Evolutionary conservation across 92 coral and sea anemone genomes (phyloP), one percentile per base, ranked within the genome.

Genomic region (Epizoanthus scotinus): DNA sequence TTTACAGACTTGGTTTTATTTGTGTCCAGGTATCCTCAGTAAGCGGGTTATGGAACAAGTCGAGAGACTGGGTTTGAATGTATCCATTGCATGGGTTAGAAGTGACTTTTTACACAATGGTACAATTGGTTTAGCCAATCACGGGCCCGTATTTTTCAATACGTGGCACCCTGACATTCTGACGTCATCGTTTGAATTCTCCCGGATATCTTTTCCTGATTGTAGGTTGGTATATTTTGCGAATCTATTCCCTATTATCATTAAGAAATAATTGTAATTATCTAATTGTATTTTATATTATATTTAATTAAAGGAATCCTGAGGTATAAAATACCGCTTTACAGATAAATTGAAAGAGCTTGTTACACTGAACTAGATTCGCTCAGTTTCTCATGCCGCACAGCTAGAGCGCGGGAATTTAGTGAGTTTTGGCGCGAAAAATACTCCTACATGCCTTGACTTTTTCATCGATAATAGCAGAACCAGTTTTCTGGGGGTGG

Each of bases 31-130:
- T 59, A 82, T 73, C 79, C 18, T 67, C 53, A 83, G 84, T 60
- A 40, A 21, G 24, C 6, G 31, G 1, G 34, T 87, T 62, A 70
- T 77, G 78, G 28, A 71, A 12, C 93, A 89, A 57, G 84, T 91
- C 24, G 70, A 70, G 21, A 70, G 70, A 28, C 87, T 86, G 2
- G 70, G 52, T 6, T 79, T 91, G 28, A 87, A 70, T 77, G 85
- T 89, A 3, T 91, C 89, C 22, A 78, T 91, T 31, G 78, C 78
- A 26, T 86, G 91, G 93, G 67, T 91, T 55, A 70, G 78, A 28
- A 47, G 58, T 17, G 25, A 61, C 56, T 77, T 86, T 24, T 58
- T 60, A 19, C 15, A 77, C 18, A 83, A 62, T 19, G 73, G 72
- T 8, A 50, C 64, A 26, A 59, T 63, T 31, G 84, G 70, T 64